Conservation (phyloP, 1,140 invertebrate species). For the Oedothorax gibbosus region DNA sequence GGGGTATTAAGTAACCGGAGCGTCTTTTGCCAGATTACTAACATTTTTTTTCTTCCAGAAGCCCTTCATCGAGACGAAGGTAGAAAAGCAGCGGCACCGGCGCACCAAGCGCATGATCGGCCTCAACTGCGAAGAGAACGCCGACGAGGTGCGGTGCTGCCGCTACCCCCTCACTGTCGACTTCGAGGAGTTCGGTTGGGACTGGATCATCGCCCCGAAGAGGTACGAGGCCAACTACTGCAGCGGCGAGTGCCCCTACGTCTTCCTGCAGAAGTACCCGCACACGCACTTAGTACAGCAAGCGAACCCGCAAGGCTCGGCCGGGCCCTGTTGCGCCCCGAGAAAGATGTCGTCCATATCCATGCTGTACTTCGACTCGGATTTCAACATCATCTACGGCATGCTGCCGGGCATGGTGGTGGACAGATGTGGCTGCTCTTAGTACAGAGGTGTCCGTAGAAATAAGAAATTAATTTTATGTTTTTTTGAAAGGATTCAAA, state of each 20-base stretch:
- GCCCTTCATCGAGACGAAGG: slow-evolving; percentile 84
- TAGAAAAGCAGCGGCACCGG: slow-evolving; percentile 75
- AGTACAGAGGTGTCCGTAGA: slow-evolving; percentile 65
- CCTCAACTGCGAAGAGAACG: slow-evolving; percentile 81
- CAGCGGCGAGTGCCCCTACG: slow-evolving; percentile 91
- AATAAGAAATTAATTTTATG: too few relatives aligned
- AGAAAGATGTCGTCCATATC: slow-evolving; percentile 88
- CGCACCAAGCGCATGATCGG: slow-evolving; percentile 80
- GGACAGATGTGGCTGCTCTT: slow-evolving; percentile 91
- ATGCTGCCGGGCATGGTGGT: slow-evolving; percentile 93
- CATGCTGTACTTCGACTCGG: slow-evolving; percentile 92
- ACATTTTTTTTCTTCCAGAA: slow-evolving; percentile 74
- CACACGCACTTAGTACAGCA: slow-evolving; percentile 93
- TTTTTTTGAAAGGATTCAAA: too few relatives aligned
- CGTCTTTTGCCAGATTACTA: too few relatives aligned
- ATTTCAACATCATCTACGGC: slow-evolving; percentile 88
- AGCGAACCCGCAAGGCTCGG: slow-evolving; percentile 77
- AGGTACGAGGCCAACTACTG: slow-evolving; percentile 97
- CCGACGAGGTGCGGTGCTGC: slow-evolving; percentile 85
- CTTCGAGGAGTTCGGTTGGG: slow-evolving; percentile 97
- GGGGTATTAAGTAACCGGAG: too few relatives aligned
- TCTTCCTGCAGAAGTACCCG: slow-evolving; percentile 88
- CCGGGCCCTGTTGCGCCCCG: slow-evolving; percentile 89
- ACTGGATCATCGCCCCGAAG: slow-evolving; percentile 97
- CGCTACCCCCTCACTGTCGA: slow-evolving; percentile 93